phyloP scores from a whole-genome alignment of 1,140 invertebrate genomes.

The Helicoverpa armigera region DNA sequence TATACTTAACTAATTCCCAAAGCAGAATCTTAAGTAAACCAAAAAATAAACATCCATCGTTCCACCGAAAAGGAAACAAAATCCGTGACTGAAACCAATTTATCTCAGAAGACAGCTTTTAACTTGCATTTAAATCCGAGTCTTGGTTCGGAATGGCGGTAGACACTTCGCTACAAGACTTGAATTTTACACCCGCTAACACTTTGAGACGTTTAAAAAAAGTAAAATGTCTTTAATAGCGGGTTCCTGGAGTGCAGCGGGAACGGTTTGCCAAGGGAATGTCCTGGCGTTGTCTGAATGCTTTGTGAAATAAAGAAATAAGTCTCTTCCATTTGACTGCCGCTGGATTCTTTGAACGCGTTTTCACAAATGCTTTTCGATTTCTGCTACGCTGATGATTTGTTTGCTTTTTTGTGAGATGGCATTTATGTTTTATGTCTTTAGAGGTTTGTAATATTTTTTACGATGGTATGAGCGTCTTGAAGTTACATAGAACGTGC shows the following conservation, averaged over 20 bases:
- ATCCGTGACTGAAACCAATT: conserved; percentile 45
- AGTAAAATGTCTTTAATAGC: conserved; percentile 33
- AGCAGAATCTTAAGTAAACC: background rate
- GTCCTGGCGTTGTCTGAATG: conserved; percentile 38
- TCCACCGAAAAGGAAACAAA: background rate
- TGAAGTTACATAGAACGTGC: too few relatives aligned
- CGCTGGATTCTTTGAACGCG: conserved; percentile 12
- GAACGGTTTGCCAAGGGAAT: conserved; percentile 44
- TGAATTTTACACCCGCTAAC: conserved; percentile 49
- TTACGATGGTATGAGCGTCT: background rate
- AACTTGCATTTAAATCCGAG: conserved; percentile 51
- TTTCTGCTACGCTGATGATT: background rate
- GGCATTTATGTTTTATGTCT: background rate
- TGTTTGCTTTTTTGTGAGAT: background rate
- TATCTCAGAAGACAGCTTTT: conserved; percentile 43
- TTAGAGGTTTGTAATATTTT: background rate
- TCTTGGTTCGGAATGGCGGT: conserved; percentile 24
- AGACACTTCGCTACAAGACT: conserved; percentile 37
- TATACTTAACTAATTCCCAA: background rate
- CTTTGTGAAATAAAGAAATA: conserved; percentile 43
- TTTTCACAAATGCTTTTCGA: conserved; percentile 17
- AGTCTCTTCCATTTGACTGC: conserved; percentile 37
- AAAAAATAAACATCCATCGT: conserved; percentile 12
- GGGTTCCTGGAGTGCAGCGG: conserved; percentile 10
- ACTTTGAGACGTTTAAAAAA: conserved; percentile 46